Evolutionary conservation across 2,888 invertebrate genomes (phyloP).

Genomic region (Baronia brevicornis): DNA sequence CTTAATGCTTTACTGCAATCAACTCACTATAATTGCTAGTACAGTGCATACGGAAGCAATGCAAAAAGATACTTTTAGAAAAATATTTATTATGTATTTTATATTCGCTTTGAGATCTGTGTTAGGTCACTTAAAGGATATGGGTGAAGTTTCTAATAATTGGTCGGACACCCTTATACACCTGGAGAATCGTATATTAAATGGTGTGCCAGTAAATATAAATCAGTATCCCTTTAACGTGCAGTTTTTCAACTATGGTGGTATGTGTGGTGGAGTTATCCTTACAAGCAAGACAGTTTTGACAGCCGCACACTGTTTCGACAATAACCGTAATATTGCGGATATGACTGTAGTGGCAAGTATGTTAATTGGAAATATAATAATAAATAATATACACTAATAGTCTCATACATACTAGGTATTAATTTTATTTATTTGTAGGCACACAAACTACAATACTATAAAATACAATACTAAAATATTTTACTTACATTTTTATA

Average conservation of each 20-base stretch:
- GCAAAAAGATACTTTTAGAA: too few relatives aligned
- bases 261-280: conserved; percentile 32
- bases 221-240: conserved; percentile 29
- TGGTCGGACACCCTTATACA: conserved; percentile 17
- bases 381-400: too few relatives aligned
- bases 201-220: conserved; percentile 22
- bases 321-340: conserved; percentile 27
- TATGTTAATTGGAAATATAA: conserved; percentile 22
- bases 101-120: conserved; percentile 8
- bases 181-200: conserved; percentile 25
- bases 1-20: conserved; percentile 1
- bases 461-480: too few relatives aligned
- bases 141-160: conserved; percentile 25
- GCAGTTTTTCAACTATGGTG: conserved; percentile 31
- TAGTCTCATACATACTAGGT: too few relatives aligned
- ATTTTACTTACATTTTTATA: too few relatives aligned
- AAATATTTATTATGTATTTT: too few relatives aligned
- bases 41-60: too few relatives aligned
- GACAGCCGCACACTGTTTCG: conserved; percentile 41
- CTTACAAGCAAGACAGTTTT: conserved; percentile 30
- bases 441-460: too few relatives aligned
- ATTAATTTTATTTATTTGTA: too few relatives aligned
- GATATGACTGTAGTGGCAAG: conserved; percentile 35
- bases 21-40: not conserved
- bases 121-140: conserved; percentile 29